Evolutionary conservation across 2,797 vertebrate genomes (phyloP).

Genomic region (Serranus cabrilla): DNA sequence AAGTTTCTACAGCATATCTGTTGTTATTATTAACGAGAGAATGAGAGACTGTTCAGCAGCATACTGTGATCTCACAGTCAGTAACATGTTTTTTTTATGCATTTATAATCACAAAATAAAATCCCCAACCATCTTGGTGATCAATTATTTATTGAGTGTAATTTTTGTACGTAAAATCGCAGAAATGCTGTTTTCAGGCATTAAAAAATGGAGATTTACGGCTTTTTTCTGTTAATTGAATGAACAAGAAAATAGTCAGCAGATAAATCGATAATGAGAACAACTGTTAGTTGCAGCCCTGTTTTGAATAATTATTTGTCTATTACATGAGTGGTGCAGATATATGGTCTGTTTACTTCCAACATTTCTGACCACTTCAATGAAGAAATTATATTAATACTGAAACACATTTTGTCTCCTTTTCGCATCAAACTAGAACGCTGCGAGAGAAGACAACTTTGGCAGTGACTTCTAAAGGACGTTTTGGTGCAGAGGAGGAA

Average conservation of each 20-base stretch:
- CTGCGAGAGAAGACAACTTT: conserved; percentile 95
- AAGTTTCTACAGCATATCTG: not conserved
- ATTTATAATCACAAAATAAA: not conserved
- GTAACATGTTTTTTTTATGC: not conserved
- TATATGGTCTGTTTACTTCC: not conserved
- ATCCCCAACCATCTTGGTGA: no score
- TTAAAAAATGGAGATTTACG: no score
- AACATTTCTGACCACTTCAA: not conserved
- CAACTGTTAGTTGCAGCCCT: no score
- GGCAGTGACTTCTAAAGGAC: conserved; percentile 92
- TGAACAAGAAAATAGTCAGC: no score
- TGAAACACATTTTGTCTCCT: not conserved
- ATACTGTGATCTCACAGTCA: not conserved
- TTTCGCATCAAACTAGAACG: conserved; percentile 81
- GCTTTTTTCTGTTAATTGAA: no score
- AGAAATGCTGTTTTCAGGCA: no score
- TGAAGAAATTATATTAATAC: not conserved
- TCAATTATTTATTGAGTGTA: no score
- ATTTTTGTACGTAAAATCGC: no score
- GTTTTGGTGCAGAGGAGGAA: conserved; percentile 92
- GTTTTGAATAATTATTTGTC: no score
- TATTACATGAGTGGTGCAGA: not conserved
- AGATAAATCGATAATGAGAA: no score
- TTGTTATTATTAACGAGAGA: not conserved
- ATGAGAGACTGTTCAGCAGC: not conserved